Base-by-base conservation (phyloP, 2,113 vertebrate species). In the Leucopsar rothschildi region DNA sequence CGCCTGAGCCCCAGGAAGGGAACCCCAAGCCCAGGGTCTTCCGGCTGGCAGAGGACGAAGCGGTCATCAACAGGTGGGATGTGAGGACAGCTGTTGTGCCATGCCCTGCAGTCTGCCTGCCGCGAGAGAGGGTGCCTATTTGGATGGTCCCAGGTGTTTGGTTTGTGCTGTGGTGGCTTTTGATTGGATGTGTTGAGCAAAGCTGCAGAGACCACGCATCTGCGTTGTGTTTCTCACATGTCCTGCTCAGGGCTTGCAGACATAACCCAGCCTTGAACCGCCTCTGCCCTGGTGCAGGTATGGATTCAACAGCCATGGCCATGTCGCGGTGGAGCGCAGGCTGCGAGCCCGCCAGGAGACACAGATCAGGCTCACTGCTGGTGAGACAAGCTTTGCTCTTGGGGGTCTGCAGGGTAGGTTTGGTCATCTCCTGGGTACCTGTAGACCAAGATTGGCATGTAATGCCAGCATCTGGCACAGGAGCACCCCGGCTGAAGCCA, bases 281-380 rank as follows among this genome's bases (percentile, higher is more conserved):
- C 2, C 2, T 29, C 37, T 77, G 76, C 12, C 85, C 35, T 27
- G n/a, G 20, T 55, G 25, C 95, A 99, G 99, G 89, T 99, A 99
- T 4, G 99, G 99, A 42, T 99, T 99, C 97, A 99, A 99, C 96
- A 99, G 99, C 90, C 99, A 99, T 0, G 99, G 99, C 39, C 92
- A 98, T 3, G 90, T 35, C 0, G 98, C 52, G 1, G 98, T 99
- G 70, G 98, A 98, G 49, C 97, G 85, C 49, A 98, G 99, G 93
- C 96, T 99, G 52, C 97, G 96, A 50, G 97, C 97, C 56, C 98
- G 99, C 31, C 96, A 94, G 83, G 95, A 96, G 40, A 82, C 56
- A 2, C 99, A 99, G 97, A 96, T 85, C 63, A 95, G 92, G 59
- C 98, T 98, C 57, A 98, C 98, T 17, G 88, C 91, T 98, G 98